Conservation (phyloP, 35 echinoderm and acorn worm genomes). For the Anneissia japonica region DNA sequence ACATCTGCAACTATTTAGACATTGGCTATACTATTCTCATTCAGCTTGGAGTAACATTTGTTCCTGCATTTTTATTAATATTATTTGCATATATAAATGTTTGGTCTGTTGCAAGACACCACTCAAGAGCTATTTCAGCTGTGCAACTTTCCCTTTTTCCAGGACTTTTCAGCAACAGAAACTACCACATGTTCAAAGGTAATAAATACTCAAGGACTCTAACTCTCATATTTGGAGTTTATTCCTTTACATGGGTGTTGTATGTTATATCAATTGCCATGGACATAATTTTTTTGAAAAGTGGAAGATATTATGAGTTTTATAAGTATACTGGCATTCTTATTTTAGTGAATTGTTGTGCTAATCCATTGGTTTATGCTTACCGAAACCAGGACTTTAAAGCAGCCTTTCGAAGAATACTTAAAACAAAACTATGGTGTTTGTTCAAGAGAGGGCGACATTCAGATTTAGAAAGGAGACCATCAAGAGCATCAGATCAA, state of each 20-base stretch:
- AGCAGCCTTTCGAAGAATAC: conserved; percentile 62
- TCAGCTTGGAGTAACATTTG: conserved; percentile 57
- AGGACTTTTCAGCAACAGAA: conserved; percentile 57
- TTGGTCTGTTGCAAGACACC: conserved; percentile 87
- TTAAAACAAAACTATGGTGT: not conserved
- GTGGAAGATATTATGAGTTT: not conserved
- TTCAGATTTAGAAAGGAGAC: conserved; percentile 20
- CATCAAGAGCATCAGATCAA: conserved; percentile 63
- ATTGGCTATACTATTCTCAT: conserved; percentile 45
- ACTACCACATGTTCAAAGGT: conserved; percentile 81
- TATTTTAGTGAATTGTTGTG: conserved; percentile 51
- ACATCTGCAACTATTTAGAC: not conserved
- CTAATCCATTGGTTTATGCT: conserved; percentile 89
- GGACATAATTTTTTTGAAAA: conserved; percentile 45
- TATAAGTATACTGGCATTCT: conserved; percentile 61
- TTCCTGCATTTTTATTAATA: conserved; percentile 64
- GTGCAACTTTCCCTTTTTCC: conserved; percentile 74
- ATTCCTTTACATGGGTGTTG: conserved; percentile 62
- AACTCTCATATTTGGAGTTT: conserved; percentile 73
- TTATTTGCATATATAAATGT: conserved; percentile 77
- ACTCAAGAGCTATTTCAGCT: conserved; percentile 88
- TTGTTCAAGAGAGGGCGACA: not conserved
- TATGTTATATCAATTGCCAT: conserved; percentile 43
- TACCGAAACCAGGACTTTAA: conserved; percentile 82
- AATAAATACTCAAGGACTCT: conserved; percentile 86